Conservation (phyloP, 2,113 vertebrate genomes). For the Rhegmatorhina hoffmannsi region DNA sequence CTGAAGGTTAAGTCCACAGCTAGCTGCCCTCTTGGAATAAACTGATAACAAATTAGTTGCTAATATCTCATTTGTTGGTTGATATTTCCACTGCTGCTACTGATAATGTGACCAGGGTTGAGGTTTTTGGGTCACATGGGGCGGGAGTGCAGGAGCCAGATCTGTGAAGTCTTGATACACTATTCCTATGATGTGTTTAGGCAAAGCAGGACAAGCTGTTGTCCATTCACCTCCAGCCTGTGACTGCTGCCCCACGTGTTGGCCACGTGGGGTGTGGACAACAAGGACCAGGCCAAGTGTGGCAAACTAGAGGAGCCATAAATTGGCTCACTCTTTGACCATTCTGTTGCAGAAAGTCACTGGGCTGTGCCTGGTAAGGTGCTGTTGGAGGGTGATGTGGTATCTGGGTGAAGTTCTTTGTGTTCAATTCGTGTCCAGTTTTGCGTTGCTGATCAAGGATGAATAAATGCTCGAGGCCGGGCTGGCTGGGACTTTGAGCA, state of each 20-base stretch:
- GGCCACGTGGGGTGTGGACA: rapidly evolving
- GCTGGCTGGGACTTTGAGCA: not conserved
- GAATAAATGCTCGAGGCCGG: not conserved
- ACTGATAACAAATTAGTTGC: not conserved
- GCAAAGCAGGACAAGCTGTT: not conserved
- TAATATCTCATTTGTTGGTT: not conserved
- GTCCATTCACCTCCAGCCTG: not conserved
- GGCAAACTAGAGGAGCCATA: not conserved
- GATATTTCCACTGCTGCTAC: not conserved
- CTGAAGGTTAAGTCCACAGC: not conserved
- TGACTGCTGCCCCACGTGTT: not conserved
- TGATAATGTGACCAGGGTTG: not conserved
- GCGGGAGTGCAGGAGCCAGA: not conserved
- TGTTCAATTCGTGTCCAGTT: not conserved
- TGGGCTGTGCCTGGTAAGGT: not conserved
- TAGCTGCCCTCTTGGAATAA: not conserved
- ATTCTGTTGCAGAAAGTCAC: not conserved
- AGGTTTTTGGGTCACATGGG: not conserved
- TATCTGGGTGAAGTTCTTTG: not conserved
- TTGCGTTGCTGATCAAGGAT: not conserved
- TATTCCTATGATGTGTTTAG: not conserved
- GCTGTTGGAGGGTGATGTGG: not conserved
- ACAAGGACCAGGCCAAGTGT: not conserved
- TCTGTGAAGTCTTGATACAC: not conserved
- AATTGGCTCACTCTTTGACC: not conserved